Evolutionary conservation across 2,113 vertebrate genomes (phyloP), one percentile per base, ranked within the genome.

Genomic region (Lates calcarifer): DNA sequence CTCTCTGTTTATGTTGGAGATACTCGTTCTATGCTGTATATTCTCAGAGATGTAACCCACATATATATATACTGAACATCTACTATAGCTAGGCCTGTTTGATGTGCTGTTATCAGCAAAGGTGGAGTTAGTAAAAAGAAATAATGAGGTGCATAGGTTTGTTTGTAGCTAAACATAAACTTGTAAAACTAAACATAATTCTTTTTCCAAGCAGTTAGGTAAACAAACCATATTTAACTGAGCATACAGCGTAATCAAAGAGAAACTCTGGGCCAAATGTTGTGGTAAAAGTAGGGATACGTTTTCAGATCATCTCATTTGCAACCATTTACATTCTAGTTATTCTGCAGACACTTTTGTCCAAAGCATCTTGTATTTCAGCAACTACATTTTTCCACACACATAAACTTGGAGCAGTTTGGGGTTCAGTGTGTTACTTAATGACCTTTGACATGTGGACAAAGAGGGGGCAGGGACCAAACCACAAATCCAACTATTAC

Each of bases 131-230:
- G 75, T 68, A 57, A 77, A 67, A 67, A n/a, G 66, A 14, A 68
- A 3, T 65, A 70, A 82, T 65, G 51, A 75, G 43, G 26, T 33
- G 58, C 64, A 64, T 13, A 7, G 11, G 24, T 77, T 33, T 77
- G 47, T 81, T 77, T 81, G 55, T 57, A n/a, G n/a, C n/a, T n/a
- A n/a, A n/a, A n/a, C n/a, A n/a, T n/a, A n/a, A n/a, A n/a, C n/a
- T n/a, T n/a, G n/a, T n/a, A 77, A 22, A 61, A 10, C 15, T 26
- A 17, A 81, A 57, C 28, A 15, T 28, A 31, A 47, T 20, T 18
- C 3, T 18, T 22, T 82, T 69, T 78, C 39, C 62, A 41, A 81
- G 39, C 26, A 69, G 57, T 41, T n/a, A 11, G 28, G 24, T 62
- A 56, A 72, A 72, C 35, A 72, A 47, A 65, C 31, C 24, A 67